These are phyloP conservation scores for Sciurus vulgaris DNA, from an alignment of 2,797 vertebrate species.

Conservation along the genomic window DNA sequence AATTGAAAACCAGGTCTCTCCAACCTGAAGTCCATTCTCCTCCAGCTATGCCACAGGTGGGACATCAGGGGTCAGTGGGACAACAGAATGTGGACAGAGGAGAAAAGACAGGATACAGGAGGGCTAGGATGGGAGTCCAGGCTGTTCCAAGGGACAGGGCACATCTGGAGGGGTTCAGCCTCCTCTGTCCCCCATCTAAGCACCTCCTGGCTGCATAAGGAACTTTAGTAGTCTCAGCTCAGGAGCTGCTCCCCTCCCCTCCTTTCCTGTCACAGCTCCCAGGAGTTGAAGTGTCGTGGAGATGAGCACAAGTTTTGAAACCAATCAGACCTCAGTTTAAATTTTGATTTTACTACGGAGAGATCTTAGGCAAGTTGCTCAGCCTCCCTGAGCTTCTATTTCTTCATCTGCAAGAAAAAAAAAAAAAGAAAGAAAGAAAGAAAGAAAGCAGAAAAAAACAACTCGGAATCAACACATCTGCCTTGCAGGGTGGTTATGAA, in stretches of 20 bases:
- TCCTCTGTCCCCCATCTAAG: neutral
- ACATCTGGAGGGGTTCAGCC: too few relatives aligned
- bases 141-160: neutral
- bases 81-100: neutral
- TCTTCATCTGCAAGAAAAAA: slow-evolving; percentile 51
- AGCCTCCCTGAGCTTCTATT: slow-evolving; percentile 27
- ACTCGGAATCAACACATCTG: slow-evolving; percentile 28
- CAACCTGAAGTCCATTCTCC: neutral
- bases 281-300: neutral
- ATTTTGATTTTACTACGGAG: slow-evolving; percentile 52
- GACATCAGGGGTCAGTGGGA: neutral
- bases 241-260: neutral
- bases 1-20: neutral
- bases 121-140: neutral
- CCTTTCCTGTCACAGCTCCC: neutral
- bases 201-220: neutral
- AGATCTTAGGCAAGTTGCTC: neutral
- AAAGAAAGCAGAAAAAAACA: neutral
- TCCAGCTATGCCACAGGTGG: neutral
- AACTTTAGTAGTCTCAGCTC: fast-evolving
- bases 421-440: too few relatives aligned
- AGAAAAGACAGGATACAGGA: neutral
- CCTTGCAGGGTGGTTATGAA: neutral
- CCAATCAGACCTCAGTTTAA: neutral
- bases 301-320: neutral